A percentile compares a stretch with the other conserved stretches of the same genome.
Evolutionary conservation across 2,113 vertebrate species (phyloP).

Genomic region (Cryptomyrus ogoouensis): DNA sequence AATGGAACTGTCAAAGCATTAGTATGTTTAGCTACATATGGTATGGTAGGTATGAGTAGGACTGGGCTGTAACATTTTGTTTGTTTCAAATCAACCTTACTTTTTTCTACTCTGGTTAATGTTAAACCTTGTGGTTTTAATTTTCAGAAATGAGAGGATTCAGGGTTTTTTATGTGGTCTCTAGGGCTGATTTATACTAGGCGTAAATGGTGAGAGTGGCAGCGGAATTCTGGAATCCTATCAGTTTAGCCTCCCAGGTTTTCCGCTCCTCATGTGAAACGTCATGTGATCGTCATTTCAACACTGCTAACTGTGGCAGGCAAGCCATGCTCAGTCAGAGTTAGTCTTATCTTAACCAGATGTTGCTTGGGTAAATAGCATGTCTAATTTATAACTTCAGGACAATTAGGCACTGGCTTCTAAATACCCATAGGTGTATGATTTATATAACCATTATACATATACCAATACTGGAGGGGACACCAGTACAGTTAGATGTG

Average conservation of each 20-base stretch:
- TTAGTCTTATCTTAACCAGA: neutral
- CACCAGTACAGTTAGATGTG: neutral
- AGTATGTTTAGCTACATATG: conserved; percentile 53
- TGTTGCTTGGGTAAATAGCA: neutral
- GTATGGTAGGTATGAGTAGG: conserved; percentile 59
- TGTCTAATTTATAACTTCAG: neutral
- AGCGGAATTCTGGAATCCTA: neutral
- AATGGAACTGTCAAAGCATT: conserved; percentile 14
- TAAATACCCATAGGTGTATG: neutral
- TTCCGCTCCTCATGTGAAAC: neutral
- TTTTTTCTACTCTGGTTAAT: neutral
- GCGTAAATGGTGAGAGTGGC: neutral
- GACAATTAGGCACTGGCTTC: neutral
- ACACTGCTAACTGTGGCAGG: neutral
- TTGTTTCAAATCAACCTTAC: conserved; percentile 33
- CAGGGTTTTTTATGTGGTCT: neutral
- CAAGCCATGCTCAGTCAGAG: neutral
- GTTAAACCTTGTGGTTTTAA: neutral
- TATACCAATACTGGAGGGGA: neutral
- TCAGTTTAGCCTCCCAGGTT: neutral
- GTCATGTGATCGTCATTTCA: neutral
- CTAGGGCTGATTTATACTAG: neutral
- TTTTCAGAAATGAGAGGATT: neutral
- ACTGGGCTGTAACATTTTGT: conserved; percentile 62
- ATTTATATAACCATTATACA: neutral